Base-by-base conservation (phyloP, 1,140 invertebrate species). In the Tribolium castaneum region DNA sequence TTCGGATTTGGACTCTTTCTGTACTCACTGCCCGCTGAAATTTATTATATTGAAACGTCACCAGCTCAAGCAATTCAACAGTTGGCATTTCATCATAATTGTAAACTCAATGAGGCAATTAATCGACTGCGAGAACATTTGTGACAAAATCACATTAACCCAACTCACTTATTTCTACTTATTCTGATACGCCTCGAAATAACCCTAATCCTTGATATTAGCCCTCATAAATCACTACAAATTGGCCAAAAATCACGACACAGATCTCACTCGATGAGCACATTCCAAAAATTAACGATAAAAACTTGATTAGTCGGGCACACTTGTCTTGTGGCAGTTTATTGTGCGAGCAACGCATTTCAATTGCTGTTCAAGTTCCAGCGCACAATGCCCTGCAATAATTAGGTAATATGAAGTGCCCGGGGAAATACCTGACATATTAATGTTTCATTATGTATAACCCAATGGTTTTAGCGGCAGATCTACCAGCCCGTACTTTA, bases 391-490 rank as follows among this genome's bases (percentile, higher is more conserved):
- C 25, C 34, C 10, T 34, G 30, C 30, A 39, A 66, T 66, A 66
- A 66, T 66, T 66, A 66, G 59, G 6, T 66, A 66, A 66, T 35
- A 35, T 66, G 30, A 66, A 66, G 59, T 66, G 59, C 59, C 59
- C 25, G 59, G 30, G 59, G 59, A 66, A 66, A 66, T 66, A 66
- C 10, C 59, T 66, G 59, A 66, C 59, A 66, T 59, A 59, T 66
- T 66, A 66, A 66, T 35, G 59, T 66, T 66, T 66, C 59, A 66
- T 66, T 66, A 66, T 66, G 59, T 35, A 13, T 66, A 66, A 66
- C 59, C 59, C 59, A 66, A 7, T 66, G 59, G 59, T 35, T 66
- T 66, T 66, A 66, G 30, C 59, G 59, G 59, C 59, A 66, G 9
- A 66, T 35, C 59, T 66, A 66, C 59, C 59, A 66, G 59, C 59